Conservation (phyloP, 2,113 vertebrate genomes). For the Trochalopteron elliotii region DNA sequence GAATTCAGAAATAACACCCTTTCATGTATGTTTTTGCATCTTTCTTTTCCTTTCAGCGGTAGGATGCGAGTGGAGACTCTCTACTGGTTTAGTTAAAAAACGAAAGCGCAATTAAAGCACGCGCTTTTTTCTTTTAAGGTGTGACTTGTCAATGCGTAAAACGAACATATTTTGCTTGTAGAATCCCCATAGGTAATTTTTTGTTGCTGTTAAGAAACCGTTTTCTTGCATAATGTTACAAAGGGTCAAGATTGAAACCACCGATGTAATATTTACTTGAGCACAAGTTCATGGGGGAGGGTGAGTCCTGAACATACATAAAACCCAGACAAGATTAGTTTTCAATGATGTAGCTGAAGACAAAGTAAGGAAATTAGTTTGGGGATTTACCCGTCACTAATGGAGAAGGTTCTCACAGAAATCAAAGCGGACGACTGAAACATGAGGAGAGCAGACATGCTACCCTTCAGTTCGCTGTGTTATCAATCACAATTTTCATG, state of each 20-base stretch:
- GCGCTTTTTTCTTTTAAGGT: neutral
- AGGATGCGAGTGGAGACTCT: neutral
- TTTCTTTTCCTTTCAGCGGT: neutral
- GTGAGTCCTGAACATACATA: neutral
- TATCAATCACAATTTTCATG: conserved; percentile 10
- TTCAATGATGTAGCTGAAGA: conserved; percentile 23
- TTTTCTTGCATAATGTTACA: neutral
- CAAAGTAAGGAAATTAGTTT: conserved; percentile 22
- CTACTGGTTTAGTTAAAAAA: neutral
- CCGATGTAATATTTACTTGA: neutral
- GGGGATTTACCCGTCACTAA: conserved; percentile 1
- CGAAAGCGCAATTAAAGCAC: neutral
- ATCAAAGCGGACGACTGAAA: conserved; percentile 17
- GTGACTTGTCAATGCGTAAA: neutral
- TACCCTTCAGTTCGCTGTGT: neutral
- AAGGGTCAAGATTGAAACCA: neutral
- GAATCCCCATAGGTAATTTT: neutral
- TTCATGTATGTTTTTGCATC: neutral
- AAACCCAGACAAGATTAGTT: neutral
- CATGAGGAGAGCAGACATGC: neutral
- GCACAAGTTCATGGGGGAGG: neutral
- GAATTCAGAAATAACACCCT: neutral
- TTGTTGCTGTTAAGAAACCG: neutral
- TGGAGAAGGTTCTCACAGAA: neutral
- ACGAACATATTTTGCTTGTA: neutral